These are phyloP conservation scores for Amaurobius ferox DNA, from an alignment of 2,888 invertebrate genomes.

Conservation along the genomic window DNA sequence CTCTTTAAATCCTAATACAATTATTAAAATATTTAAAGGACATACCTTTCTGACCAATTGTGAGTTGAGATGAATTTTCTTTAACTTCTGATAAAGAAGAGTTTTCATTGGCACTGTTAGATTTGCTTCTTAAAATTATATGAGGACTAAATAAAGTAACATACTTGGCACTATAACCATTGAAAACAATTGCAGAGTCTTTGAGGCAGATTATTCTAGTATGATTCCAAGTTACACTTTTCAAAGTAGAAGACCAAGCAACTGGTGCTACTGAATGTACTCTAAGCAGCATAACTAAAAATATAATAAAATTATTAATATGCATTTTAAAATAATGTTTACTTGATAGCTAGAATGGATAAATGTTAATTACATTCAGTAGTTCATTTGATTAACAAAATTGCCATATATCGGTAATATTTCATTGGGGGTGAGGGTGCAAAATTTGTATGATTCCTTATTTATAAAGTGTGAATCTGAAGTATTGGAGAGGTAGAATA, in stretches of 20 bases:
- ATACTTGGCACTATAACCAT: background rate
- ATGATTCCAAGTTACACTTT: background rate
- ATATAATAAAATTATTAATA: too few relatives aligned
- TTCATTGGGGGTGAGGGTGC: too few relatives aligned
- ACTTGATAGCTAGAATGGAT: too few relatives aligned
- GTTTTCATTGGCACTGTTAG: constrained; percentile 6
- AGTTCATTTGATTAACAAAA: too few relatives aligned
- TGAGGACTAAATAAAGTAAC: background rate
- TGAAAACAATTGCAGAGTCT: background rate
- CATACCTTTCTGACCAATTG: constrained; percentile 61
- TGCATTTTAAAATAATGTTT: too few relatives aligned
- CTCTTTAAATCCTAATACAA: too few relatives aligned
- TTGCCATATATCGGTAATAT: too few relatives aligned
- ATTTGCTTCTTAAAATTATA: background rate
- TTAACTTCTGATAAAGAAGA: constrained; percentile 39
- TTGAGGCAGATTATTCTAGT: background rate
- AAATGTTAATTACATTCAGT: too few relatives aligned
- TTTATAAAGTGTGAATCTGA: too few relatives aligned
- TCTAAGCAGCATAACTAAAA: background rate
- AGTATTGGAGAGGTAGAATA: too few relatives aligned
- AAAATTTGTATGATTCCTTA: too few relatives aligned
- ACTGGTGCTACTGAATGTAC: background rate
- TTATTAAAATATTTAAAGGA: background rate
- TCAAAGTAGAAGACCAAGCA: background rate
- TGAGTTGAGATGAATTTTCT: constrained; percentile 53